Evolutionary conservation across 2,888 invertebrate genomes (phyloP).

Genomic region (Sphaeridia pumilis): DNA sequence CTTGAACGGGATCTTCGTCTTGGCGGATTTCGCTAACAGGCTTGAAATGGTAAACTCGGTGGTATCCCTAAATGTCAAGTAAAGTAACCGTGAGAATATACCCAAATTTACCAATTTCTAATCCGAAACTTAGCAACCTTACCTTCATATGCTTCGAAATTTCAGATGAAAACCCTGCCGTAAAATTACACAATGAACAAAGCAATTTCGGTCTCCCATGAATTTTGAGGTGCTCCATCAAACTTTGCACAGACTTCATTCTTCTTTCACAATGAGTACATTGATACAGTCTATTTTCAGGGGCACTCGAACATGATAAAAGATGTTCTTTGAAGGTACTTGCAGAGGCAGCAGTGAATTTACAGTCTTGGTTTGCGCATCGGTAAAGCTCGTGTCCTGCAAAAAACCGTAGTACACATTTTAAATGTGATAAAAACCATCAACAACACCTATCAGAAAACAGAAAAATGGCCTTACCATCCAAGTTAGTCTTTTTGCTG

Average conservation of each 20-base stretch:
- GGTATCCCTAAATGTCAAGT: conserved; percentile 19
- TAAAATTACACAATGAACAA: conserved; percentile 49
- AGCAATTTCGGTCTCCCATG: conserved; percentile 50
- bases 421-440: neutral
- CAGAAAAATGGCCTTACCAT: conserved; percentile 14
- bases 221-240: conserved; percentile 49
- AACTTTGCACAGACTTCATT: conserved; percentile 40
- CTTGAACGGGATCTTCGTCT: conserved; percentile 28
- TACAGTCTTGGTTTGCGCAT: conserved; percentile 45
- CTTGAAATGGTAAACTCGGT: conserved; percentile 36
- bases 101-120: neutral
- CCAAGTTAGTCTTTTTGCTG: conserved; percentile 20
- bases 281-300: conserved; percentile 38
- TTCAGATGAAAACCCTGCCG: conserved; percentile 25
- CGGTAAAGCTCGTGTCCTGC: conserved; percentile 42
- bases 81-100: neutral
- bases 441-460: neutral
- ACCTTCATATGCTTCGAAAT: conserved; percentile 33
- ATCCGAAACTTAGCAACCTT: neutral
- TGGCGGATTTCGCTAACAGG: conserved; percentile 15
- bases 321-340: conserved; percentile 40
- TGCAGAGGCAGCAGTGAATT: conserved; percentile 39
- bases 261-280: conserved; percentile 47
- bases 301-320: conserved; percentile 38
- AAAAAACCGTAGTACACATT: conserved; percentile 31